phyloP scores from a whole-genome alignment of 2,888 invertebrate species.

The Arge pagana region DNA sequence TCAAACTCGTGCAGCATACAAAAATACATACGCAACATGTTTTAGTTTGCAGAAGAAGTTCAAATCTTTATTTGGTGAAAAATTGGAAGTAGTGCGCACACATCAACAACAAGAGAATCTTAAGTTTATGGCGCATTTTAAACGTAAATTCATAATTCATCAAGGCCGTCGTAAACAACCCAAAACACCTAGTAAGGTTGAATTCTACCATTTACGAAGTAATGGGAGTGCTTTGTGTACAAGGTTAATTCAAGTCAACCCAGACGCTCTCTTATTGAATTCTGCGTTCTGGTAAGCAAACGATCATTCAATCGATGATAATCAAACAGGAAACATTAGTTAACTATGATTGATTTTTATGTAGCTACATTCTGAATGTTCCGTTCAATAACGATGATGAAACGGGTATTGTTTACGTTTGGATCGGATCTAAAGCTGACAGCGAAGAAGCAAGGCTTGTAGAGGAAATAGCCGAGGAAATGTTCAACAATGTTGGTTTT shows the following conservation, averaged over 20 bases:
- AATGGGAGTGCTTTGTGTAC: conserved; percentile 95
- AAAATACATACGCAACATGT: neutral
- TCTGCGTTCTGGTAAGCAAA: conserved; percentile 87
- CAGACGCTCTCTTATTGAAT: conserved; percentile 84
- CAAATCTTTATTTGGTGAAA: conserved; percentile 84
- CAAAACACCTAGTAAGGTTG: conserved; percentile 63
- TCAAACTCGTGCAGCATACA: neutral
- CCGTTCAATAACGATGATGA: conserved; percentile 87
- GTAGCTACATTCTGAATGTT: conserved; percentile 88
- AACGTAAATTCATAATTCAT: conserved; percentile 90
- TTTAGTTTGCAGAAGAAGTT: conserved; percentile 83
- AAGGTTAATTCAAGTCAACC: conserved; percentile 85
- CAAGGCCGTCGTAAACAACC: conserved; percentile 77
- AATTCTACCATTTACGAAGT: conserved; percentile 93
- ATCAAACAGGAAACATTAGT: conserved; percentile 4
- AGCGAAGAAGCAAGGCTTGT: conserved; percentile 84
- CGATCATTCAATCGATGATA: conserved; percentile 15
- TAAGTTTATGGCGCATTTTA: conserved; percentile 98
- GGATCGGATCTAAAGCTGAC: conserved; percentile 87
- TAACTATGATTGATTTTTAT: conserved; percentile 24
- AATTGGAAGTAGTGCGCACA: conserved; percentile 92
- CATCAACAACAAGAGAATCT: conserved; percentile 99
- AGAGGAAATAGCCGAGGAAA: conserved; percentile 90
- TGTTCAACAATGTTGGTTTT: conserved; percentile 80
- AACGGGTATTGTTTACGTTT: conserved; percentile 92